A percentile compares a stretch with the other conserved stretches of the same genome.
Evolutionary conservation across 2,797 vertebrate genomes (phyloP).

Genomic region (Meda fulgida): DNA sequence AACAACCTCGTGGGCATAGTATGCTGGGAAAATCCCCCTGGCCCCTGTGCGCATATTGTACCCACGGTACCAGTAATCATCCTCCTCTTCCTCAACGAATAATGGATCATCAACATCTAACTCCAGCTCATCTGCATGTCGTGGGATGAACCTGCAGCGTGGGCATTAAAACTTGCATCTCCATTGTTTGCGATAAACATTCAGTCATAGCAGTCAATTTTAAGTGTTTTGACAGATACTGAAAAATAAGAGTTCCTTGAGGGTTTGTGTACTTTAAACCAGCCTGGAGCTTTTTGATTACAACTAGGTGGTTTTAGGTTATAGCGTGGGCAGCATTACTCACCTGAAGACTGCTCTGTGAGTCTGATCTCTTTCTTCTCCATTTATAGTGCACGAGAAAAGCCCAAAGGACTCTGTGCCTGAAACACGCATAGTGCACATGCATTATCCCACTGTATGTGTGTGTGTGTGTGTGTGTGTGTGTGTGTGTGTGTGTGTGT

Average conservation of each 20-base stretch:
- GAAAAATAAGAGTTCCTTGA: constrained; percentile 14
- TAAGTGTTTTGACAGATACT: constrained; percentile 9
- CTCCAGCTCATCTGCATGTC: constrained; percentile 94
- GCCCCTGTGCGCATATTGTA: constrained; percentile 98
- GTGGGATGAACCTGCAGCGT: constrained; percentile 90
- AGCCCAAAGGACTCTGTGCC: constrained; percentile 98
- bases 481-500: neutral
- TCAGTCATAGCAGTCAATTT: constrained; percentile 8
- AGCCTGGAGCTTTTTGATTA: neutral
- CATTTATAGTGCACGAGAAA: constrained; percentile 93
- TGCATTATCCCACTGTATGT: constrained; percentile 12
- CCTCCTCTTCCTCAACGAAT: constrained; percentile 93
- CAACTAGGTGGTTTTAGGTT: neutral
- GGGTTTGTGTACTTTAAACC: constrained; percentile 5
- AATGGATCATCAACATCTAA: constrained; percentile 95
- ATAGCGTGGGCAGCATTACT: constrained; percentile 55
- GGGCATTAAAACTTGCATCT: constrained; percentile 5
- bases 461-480: neutral
- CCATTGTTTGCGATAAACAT: constrained; percentile 11
- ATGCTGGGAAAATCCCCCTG: constrained; percentile 94
- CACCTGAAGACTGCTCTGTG: constrained; percentile 97
- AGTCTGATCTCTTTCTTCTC: constrained; percentile 94
- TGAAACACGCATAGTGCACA: constrained; percentile 63
- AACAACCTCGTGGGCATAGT: constrained; percentile 93
- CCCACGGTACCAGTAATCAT: constrained; percentile 96